Evolutionary conservation across 2,113 vertebrate species (phyloP), one percentile per base, ranked within the genome.

Genomic region (Gila orcuttii): DNA sequence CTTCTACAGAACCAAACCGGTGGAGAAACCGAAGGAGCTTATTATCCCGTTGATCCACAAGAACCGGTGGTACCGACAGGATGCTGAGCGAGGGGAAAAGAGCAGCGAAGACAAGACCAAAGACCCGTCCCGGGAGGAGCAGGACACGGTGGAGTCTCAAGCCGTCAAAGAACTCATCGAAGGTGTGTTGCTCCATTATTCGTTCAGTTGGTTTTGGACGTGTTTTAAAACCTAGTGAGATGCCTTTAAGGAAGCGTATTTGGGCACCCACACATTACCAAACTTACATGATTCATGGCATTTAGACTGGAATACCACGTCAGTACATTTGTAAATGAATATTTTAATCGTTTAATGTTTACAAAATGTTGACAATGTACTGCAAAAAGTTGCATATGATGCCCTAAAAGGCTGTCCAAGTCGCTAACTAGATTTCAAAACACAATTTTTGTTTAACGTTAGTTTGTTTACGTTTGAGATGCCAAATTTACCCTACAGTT

Each of bases 151-250:
- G 68, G 95, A 96, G 28, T 95, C 95, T 8, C 96, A 94, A 86
- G 97, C 97, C 21, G 95, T 98, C 87, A 96, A 95, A 89, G 97
- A 98, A 79, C 93, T 98, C 13, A 96, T 97, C 82, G 96, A 96
- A 93, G 97, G 96, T 96, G 36, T 52, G 86, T 79, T 47, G 10
- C 23, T n/a, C 33, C 36, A 8, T 50, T 82, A n/a, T 21, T 79
- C 21, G 23, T 68, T 64, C 19, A 9, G 13, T 19, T 21, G 60
- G 1, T 6, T 47, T 8, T 57, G 50, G 28, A 19, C 23, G 55
- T n/a, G 23, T 39, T 79, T 79, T 5, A 25, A 66, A 47, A 25
- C 21, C 10, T 2, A 6, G 8, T 31, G 3, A 66, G n/a, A 21
- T 6, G 25, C n/a, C 11, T 19, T 64, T 12, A 28, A 47, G 23